Conservation (phyloP, 2,797 vertebrate species). For the Cyprinodon diabolis region DNA sequence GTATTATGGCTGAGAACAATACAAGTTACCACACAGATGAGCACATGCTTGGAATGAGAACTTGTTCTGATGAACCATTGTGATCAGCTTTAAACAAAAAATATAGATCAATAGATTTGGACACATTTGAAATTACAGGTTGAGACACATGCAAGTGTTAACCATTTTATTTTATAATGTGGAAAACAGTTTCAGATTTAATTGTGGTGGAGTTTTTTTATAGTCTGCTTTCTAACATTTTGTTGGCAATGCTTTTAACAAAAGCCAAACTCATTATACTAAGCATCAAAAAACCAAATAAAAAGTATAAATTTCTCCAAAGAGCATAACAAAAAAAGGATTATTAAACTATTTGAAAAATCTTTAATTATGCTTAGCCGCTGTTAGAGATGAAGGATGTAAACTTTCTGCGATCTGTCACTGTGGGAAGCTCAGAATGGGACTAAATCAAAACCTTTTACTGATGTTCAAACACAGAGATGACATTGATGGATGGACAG, state of each 20-base stretch:
- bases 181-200: constrained; percentile 8
- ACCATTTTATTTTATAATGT: constrained; percentile 13
- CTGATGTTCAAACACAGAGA: neutral
- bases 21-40: constrained; percentile 48
- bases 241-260: constrained; percentile 51
- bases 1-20: constrained; percentile 46
- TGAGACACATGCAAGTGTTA: constrained; percentile 44
- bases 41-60: constrained; percentile 73
- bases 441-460: constrained; percentile 48
- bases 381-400: constrained; percentile 46
- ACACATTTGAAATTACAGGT: constrained; percentile 16
- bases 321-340: constrained; percentile 17
- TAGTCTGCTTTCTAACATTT: constrained; percentile 7
- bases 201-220: constrained; percentile 6
- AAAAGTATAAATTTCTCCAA: constrained; percentile 21
- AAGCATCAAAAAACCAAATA: constrained; percentile 24
- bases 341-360: constrained; percentile 44
- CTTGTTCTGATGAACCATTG: constrained; percentile 26
- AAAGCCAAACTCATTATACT: constrained; percentile 17
- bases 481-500: constrained; percentile 44
- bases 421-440: constrained; percentile 23
- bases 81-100: constrained; percentile 31
- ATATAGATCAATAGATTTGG: constrained; percentile 26
- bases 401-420: constrained; percentile 33
- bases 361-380: constrained; percentile 46